Percentiles rank a stretch among this genome's conserved stretches.
Evolutionary conservation across 2,797 vertebrate species (phyloP).

Genomic region (Apogon hyalosoma): DNA sequence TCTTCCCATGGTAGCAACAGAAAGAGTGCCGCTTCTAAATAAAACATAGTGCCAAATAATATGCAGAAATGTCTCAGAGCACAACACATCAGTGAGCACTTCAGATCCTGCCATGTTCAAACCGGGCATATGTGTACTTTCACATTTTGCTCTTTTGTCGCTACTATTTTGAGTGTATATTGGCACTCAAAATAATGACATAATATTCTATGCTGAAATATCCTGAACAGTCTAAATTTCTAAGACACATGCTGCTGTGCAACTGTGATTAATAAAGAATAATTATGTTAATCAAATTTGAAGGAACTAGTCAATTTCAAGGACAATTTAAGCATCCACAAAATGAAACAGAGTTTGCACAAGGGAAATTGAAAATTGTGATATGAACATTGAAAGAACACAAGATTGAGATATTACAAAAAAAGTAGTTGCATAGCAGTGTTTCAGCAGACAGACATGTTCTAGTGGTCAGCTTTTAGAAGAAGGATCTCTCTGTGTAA

Average conservation of each 20-base stretch:
- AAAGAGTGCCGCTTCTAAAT: constrained; percentile 23
- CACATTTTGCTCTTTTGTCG: neutral
- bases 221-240: neutral
- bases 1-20: constrained; percentile 26
- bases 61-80: constrained; percentile 15
- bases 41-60: constrained; percentile 4
- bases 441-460: neutral
- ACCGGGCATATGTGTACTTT: constrained; percentile 3
- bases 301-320: neutral
- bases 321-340: neutral
- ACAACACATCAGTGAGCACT: neutral
- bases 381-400: neutral
- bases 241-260: neutral
- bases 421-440: neutral
- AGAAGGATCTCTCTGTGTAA: too few relatives aligned
- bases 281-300: neutral
- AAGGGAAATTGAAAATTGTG: constrained; percentile 7
- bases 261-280: neutral
- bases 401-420: neutral
- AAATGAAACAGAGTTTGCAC: neutral
- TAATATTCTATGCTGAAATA: neutral
- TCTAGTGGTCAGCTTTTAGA: too few relatives aligned
- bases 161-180: neutral
- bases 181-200: neutral
- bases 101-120: constrained; percentile 9